A percentile compares a stretch with the other conserved stretches of the same genome.
phyloP scores from a whole-genome alignment of 1,140 invertebrate species.

The Bombyx mandarina region DNA sequence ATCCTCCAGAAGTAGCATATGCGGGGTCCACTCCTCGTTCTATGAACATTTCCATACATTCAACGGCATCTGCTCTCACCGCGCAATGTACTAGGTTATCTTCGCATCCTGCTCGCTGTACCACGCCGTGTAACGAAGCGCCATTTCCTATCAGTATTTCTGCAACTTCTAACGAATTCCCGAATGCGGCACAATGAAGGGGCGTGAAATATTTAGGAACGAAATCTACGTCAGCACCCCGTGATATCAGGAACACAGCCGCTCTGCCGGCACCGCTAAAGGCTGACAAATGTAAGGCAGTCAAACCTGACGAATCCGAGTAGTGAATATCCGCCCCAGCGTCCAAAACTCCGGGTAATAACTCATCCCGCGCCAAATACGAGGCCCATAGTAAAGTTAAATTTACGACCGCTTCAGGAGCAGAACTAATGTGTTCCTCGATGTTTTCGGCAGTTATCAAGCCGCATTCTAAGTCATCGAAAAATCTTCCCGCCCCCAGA shows the following conservation, averaged over 20 bases:
- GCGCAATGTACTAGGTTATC: conserved; percentile 74
- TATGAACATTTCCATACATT: conserved; percentile 72
- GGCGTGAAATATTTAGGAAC: conserved; percentile 70
- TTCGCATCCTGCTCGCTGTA: conserved; percentile 57
- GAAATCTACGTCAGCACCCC: conserved; percentile 70
- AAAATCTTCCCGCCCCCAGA: conserved; percentile 71
- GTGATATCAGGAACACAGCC: conserved; percentile 68
- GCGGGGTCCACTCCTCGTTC: conserved; percentile 68
- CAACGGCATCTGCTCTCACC: conserved; percentile 68
- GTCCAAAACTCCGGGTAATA: conserved; percentile 62
- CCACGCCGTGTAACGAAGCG: conserved; percentile 59
- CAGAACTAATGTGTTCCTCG: conserved; percentile 53
- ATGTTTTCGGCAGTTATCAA: conserved; percentile 67
- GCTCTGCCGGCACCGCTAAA: conserved; percentile 72
- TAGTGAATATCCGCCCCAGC: conserved; percentile 71
- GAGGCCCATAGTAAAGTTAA: conserved; percentile 55
- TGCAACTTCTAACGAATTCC: conserved; percentile 67
- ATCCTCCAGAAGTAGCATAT: conserved; percentile 68
- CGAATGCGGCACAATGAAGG: conserved; percentile 73
- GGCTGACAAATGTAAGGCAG: conserved; percentile 72
- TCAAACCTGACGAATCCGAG: conserved; percentile 67
- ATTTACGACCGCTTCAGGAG: conserved; percentile 59
- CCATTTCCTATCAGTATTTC: conserved; percentile 68
- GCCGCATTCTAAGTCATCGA: conserved; percentile 75
- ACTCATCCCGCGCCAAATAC: conserved; percentile 67